Conservation (phyloP, 2,888 invertebrate genomes). For the Saturnia japonica region DNA sequence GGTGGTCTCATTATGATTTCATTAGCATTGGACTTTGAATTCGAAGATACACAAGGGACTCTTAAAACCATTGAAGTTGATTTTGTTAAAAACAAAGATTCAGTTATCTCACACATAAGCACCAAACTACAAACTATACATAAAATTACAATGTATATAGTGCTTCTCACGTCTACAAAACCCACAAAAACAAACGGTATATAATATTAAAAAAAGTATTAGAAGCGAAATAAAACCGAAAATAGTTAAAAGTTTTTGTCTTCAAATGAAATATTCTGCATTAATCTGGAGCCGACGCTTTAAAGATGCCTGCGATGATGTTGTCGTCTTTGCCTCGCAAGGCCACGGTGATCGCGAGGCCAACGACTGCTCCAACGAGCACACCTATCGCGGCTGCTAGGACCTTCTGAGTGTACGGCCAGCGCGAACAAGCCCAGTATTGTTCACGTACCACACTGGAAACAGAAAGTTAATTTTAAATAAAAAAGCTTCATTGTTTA, state of each 20-base stretch:
- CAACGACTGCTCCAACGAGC: slow-evolving; percentile 62
- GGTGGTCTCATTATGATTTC: no score
- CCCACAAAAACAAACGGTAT: background rate
- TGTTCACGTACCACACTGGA: slow-evolving; percentile 72
- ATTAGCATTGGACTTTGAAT: no score
- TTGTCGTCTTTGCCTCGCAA: slow-evolving; percentile 39
- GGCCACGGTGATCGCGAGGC: slow-evolving; percentile 52
- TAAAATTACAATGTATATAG: no score
- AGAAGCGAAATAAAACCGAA: background rate
- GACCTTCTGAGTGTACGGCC: slow-evolving; percentile 60
- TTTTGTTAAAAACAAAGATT: no score
- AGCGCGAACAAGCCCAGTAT: slow-evolving; percentile 72
- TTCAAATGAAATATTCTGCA: background rate
- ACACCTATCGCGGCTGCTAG: slow-evolving; percentile 63
- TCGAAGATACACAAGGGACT: no score
- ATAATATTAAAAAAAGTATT: background rate
- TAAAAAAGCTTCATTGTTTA: no score
- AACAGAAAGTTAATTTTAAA: slow-evolving; percentile 21
- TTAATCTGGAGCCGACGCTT: slow-evolving; percentile 43
- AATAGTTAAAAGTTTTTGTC: background rate
- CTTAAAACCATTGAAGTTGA: no score
- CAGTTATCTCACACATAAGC: no score
- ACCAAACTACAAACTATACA: no score
- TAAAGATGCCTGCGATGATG: slow-evolving; percentile 49
- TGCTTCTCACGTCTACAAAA: no score